These are phyloP conservation scores for Parnassius mnemosyne DNA, from an alignment of 2,888 invertebrate species.

Conservation along the genomic window DNA sequence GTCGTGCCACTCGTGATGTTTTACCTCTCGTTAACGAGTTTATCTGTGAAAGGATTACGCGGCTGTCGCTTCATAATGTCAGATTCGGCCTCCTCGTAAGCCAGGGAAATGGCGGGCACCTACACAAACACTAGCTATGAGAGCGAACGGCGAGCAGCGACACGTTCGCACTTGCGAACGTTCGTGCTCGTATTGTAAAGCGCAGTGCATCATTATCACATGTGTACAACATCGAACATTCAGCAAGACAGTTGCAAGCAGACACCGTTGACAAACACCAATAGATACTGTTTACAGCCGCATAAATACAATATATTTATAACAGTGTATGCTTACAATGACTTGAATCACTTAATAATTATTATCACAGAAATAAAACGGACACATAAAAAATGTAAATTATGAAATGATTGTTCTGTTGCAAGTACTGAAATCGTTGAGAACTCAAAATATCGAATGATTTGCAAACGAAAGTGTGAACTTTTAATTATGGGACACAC, in stretches of 20 bases:
- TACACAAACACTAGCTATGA: slow-evolving; percentile 82
- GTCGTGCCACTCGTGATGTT: slow-evolving; percentile 60
- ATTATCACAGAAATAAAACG: slow-evolving; percentile 63
- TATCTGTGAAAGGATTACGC: slow-evolving; percentile 98
- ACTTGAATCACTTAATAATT: slow-evolving; percentile 48
- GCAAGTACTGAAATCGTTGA: slow-evolving; percentile 28
- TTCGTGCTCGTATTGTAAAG: slow-evolving; percentile 50
- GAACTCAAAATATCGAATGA: slow-evolving; percentile 19
- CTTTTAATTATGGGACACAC: slow-evolving; percentile 29
- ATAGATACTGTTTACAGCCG: neutral
- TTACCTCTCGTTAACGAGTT: slow-evolving; percentile 99
- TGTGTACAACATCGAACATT: slow-evolving; percentile 75
- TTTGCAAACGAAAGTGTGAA: slow-evolving; percentile 37
- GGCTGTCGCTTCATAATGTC: slow-evolving; percentile 99
- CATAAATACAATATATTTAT: slow-evolving; percentile 5
- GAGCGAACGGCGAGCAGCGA: slow-evolving; percentile 50
- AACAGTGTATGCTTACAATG: slow-evolving; percentile 58
- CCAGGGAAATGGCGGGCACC: slow-evolving; percentile 99
- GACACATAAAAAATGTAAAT: slow-evolving; percentile 68
- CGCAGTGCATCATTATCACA: slow-evolving; percentile 63
- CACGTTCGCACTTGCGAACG: slow-evolving; percentile 35
- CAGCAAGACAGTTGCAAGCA: slow-evolving; percentile 44
- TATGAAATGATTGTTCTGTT: slow-evolving; percentile 62
- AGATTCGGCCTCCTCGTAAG: slow-evolving; percentile 98
- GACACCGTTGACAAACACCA: slow-evolving; percentile 32